Evolutionary conservation across 37 sponge, comb jelly and placozoan species (phyloP).

Genomic region (Aphrocallistes beatrix): DNA sequence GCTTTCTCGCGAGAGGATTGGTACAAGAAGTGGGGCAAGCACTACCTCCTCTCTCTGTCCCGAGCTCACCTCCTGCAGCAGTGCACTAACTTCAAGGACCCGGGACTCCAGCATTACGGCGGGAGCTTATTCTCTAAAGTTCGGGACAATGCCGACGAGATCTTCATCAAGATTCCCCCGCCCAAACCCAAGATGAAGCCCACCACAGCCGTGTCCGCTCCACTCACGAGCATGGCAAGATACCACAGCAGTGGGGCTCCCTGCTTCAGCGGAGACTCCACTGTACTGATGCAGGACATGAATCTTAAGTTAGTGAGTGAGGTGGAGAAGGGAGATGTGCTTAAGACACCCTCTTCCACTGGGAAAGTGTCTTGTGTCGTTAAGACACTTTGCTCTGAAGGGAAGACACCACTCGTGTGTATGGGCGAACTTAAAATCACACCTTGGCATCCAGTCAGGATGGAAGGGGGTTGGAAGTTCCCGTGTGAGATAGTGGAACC

Average conservation of each 20-base stretch:
- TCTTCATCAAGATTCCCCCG: conserved; percentile 16
- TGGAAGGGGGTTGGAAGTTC: conserved; percentile 3
- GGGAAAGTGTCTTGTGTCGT: background rate
- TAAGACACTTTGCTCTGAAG: background rate
- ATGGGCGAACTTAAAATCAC: background rate
- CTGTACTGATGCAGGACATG: background rate
- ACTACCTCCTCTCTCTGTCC: conserved; percentile 15
- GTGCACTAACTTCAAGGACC: conserved; percentile 25
- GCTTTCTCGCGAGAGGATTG: conserved; percentile 17
- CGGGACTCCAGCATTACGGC: conserved; percentile 20
- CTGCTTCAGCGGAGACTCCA: conserved; percentile 13
- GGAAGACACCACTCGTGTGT: background rate
- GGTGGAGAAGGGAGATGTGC: background rate
- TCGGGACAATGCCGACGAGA: background rate
- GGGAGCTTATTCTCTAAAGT: background rate
- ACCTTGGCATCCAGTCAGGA: conserved; percentile 21
- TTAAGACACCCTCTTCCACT: background rate
- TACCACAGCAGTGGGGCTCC: background rate
- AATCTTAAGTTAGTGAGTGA: background rate
- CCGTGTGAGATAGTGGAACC: background rate
- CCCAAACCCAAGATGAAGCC: background rate
- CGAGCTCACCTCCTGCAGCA: conserved; percentile 20
- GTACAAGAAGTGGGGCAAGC: conserved; percentile 15
- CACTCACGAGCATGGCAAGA: conserved; percentile 10
- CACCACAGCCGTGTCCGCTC: background rate